Evolutionary conservation across 2,113 vertebrate species (phyloP).

Genomic region (Upupa epops): DNA sequence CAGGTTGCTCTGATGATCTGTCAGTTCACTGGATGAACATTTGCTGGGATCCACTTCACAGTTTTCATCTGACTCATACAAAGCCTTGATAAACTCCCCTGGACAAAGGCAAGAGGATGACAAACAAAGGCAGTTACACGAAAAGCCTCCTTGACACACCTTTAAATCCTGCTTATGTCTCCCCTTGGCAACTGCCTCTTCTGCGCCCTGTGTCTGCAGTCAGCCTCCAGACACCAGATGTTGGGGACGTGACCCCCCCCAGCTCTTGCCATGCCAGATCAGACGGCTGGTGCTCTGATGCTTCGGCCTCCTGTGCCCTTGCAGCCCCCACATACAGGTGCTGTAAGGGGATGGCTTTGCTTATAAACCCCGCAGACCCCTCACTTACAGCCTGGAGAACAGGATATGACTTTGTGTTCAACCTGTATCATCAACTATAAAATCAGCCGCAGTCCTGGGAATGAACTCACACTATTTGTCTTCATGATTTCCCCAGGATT

Average conservation of each 20-base stretch:
- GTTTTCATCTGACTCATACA: conserved; percentile 97
- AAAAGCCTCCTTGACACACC: conserved; percentile 26
- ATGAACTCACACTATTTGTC: neutral
- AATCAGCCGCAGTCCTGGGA: neutral
- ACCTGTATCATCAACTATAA: neutral
- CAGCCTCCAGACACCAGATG: conserved; percentile 32
- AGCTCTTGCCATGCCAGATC: neutral
- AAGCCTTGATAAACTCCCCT: conserved; percentile 96
- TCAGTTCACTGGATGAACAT: conserved; percentile 82
- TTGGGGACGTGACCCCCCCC: neutral
- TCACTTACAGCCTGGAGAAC: neutral
- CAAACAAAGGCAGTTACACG: neutral
- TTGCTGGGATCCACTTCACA: conserved; percentile 94
- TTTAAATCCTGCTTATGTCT: conserved; percentile 41
- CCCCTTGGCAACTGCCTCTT: neutral
- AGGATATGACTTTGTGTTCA: neutral
- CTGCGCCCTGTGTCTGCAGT: neutral
- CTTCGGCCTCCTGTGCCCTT: neutral
- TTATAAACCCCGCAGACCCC: neutral
- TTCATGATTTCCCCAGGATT: neutral
- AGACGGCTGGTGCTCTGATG: neutral
- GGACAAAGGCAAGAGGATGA: conserved; percentile 33
- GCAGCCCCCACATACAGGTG: neutral
- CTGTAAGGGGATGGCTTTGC: neutral
- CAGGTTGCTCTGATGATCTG: conserved; percentile 93